Evolutionary conservation across 2,113 vertebrate genomes (phyloP), one percentile per base, ranked within the genome.

Genomic region (Cheilinus undulatus): DNA sequence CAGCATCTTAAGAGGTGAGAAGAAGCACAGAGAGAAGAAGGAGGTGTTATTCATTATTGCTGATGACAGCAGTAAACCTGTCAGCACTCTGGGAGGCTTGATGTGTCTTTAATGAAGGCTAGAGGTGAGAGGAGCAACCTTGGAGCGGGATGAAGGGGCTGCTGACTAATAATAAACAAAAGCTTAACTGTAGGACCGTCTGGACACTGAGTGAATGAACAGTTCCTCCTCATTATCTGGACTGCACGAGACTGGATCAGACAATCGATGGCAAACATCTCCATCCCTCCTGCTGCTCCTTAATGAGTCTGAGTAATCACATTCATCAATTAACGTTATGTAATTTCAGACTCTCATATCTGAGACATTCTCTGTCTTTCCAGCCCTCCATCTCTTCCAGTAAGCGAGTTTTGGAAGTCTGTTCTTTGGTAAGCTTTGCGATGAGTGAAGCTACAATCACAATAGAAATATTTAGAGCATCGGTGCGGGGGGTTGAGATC

Each of bases 1-100:
- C 87, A 97, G 85, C 56, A 93, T 94, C 97, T 99, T 73, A 34
- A 76, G 9, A 46, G 81, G 65, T 20, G 19, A 64, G 51, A 13
- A 43, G 48, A 38, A 52, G 82, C 2, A 77, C 19, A 61, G 26
- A 62, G 17, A 46, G 27, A n/a, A 22, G 30, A 10, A 27, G 3
- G 42, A 34, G 11, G 26, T 15, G 12, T 28, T 19, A 11, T 49
- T 50, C 3, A 14, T 38, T 19, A 28, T 27, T 45, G 56, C 30
- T 38, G 14, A 57, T 28, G 8, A 52, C 0, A 30, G 27, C 10
- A 8, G 30, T 14, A 51, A 57, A 19, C 36, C 17, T 32, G 22
- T 42, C 54, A 43, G 23, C 24, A 10, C 28, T 64, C 20, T 24
- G 20, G 49, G 20, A 46, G 40, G 38, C 27, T 14, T 23, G 19